Evolutionary conservation across 2,888 invertebrate genomes (phyloP).

Genomic region (Xylota sylvarum): DNA sequence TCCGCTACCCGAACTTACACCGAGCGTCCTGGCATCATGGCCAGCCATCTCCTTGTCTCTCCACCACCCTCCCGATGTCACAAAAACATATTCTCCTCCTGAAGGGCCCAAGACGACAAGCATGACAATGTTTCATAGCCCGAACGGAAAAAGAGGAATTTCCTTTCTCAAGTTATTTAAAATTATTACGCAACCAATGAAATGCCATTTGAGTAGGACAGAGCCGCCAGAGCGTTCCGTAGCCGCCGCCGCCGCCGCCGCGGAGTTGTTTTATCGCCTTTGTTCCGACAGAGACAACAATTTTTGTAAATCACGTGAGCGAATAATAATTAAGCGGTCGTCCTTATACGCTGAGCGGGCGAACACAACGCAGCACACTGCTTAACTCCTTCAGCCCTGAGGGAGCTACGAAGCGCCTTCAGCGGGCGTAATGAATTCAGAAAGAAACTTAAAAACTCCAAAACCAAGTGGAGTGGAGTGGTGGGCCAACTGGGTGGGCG

Average conservation of each 20-base stretch:
- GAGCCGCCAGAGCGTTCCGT: conserved; percentile 18
- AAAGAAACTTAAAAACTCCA: conserved; percentile 55
- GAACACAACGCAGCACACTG: neutral
- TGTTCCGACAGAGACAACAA: conserved; percentile 24
- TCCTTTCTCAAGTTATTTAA: conserved; percentile 48
- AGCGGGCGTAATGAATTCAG: conserved; percentile 46
- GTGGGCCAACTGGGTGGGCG: neutral
- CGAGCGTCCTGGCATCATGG: neutral
- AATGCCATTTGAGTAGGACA: conserved; percentile 1
- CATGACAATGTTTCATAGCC: conserved; percentile 50
- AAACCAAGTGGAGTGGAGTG: neutral
- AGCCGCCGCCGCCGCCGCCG: neutral
- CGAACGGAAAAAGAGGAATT: conserved; percentile 33
- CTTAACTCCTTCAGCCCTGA: conserved; percentile 5
- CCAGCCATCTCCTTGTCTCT: conserved; percentile 19
- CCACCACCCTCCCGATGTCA: neutral
- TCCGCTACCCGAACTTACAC: conserved; percentile 26
- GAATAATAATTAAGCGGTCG: conserved; percentile 54
- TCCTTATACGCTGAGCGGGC: neutral
- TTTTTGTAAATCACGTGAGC: conserved; percentile 52
- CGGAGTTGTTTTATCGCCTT: conserved; percentile 38
- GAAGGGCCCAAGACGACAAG: conserved; percentile 38
- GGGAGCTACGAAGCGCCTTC: neutral
- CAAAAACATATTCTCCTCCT: conserved; percentile 41
- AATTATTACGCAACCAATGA: conserved; percentile 63